Base-by-base conservation (phyloP, 2,113 vertebrate genomes). In the Crotalus viridis region DNA sequence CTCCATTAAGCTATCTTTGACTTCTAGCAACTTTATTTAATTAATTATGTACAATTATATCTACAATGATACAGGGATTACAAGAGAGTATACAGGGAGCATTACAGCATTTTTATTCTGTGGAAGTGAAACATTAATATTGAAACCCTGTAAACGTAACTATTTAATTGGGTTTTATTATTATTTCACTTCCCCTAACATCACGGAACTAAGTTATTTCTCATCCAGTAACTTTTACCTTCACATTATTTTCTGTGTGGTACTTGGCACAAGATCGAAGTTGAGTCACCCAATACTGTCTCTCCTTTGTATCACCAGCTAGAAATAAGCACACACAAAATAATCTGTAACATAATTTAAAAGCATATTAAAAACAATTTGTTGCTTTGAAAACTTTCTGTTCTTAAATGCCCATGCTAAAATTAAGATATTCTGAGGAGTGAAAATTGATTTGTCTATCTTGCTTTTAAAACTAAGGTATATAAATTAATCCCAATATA, bases 211-310 rank as follows among this genome's bases (percentile, higher is more conserved):
- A 85, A 22, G 15, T 48, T 91, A 51, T 92, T 86, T 94, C 94
- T 64, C 28, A 1, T 13, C 56, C 91, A 0, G 22, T 5, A 28
- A 94, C 90, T 93, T 96, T 97, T 97, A 99, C 99, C 98, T 99
- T 99, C 86, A 98, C 97, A 97, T 97, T 98, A 94, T 96, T 97
- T 97, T 99, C 99, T 90, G 98, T 99, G 97, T 99, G 99, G 92
- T 98, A 97, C 96, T 98, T 98, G 97, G 98, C 98, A 97, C 99
- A 99, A 81, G 98, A 98, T 95, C 98, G 99, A 91, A 99, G 98
- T 96, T 99, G 99, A 97, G 96, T 98, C 97, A 99, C 98, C 99
- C 99, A 99, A 88, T 98, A 98, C 93, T 99, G 98, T 96, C 98
- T 99, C 97, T 99, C 99, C 95, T 98, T 99, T 91, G 98, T 97